Conservation (phyloP, 2,113 vertebrate genomes). For the Climacteris rufus region DNA sequence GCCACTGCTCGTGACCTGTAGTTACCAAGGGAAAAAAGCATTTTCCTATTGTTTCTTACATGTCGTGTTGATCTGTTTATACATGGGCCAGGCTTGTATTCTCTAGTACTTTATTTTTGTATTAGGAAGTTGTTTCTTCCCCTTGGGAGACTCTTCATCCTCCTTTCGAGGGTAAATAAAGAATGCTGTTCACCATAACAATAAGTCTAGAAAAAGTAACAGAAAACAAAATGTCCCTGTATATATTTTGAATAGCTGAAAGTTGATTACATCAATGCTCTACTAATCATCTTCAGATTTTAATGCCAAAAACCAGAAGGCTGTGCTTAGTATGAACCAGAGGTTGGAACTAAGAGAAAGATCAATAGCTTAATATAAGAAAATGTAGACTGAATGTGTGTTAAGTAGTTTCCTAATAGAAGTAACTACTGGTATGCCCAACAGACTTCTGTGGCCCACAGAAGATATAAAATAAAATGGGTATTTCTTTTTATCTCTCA, state of each 20-base stretch:
- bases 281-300: conserved; percentile 7
- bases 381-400: neutral
- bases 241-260: neutral
- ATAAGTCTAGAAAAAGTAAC: neutral
- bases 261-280: neutral
- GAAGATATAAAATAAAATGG: neutral
- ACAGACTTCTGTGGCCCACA: neutral
- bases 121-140: neutral
- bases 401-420: neutral
- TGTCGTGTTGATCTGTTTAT: neutral
- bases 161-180: neutral
- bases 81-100: neutral
- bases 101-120: neutral
- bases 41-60: neutral
- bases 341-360: neutral
- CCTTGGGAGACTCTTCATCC: neutral
- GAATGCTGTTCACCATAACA: conserved; percentile 10
- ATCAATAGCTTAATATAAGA: neutral
- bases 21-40: neutral
- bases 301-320: neutral
- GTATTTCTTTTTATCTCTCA: neutral
- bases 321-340: neutral
- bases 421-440: neutral
- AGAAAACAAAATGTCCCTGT: conserved; percentile 5
- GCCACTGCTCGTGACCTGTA: neutral